A percentile compares a stretch with the other conserved stretches of the same genome.
phyloP scores from a whole-genome alignment of 2,888 invertebrate species.

The Phania funesta region DNA sequence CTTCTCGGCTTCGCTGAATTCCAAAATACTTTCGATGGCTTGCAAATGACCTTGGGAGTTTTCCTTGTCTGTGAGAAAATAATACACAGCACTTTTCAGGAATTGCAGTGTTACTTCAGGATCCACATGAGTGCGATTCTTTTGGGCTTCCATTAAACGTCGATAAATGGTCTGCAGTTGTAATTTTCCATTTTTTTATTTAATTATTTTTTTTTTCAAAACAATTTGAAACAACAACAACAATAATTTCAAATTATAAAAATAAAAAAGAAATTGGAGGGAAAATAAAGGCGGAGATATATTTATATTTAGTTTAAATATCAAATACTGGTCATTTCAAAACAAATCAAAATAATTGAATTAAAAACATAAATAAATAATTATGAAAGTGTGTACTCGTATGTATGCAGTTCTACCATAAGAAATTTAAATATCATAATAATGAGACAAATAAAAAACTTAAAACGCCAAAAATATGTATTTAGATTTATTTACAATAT shows the following conservation, averaged over 20 bases:
- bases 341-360: constrained; percentile 1
- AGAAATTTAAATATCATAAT: not conserved
- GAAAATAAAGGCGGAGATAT: constrained; percentile 48
- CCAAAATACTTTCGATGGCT: constrained; percentile 95
- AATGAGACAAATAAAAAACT: constrained; percentile 1
- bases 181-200: not conserved
- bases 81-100: constrained; percentile 95
- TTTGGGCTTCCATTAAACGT: constrained; percentile 89
- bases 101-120: constrained; percentile 96
- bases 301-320: constrained; percentile 31
- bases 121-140: constrained; percentile 87
- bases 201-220: not conserved
- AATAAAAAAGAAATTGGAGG: constrained; percentile 29
- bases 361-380: not conserved
- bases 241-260: constrained; percentile 11
- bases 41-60: constrained; percentile 91
- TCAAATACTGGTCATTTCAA: not conserved
- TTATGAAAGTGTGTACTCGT: too few species aligned
- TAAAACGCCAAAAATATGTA: constrained; percentile 42
- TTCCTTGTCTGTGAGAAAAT: constrained; percentile 94
- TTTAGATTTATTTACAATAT: constrained; percentile 37
- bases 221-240: constrained; percentile 7
- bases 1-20: constrained; percentile 91
- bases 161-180: constrained; percentile 89
- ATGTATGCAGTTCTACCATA: too few species aligned